Percentiles rank a stretch among this genome's conserved stretches.
Evolutionary conservation across 2,888 invertebrate species (phyloP).

Genomic region (Caenorhabditis sp.): DNA sequence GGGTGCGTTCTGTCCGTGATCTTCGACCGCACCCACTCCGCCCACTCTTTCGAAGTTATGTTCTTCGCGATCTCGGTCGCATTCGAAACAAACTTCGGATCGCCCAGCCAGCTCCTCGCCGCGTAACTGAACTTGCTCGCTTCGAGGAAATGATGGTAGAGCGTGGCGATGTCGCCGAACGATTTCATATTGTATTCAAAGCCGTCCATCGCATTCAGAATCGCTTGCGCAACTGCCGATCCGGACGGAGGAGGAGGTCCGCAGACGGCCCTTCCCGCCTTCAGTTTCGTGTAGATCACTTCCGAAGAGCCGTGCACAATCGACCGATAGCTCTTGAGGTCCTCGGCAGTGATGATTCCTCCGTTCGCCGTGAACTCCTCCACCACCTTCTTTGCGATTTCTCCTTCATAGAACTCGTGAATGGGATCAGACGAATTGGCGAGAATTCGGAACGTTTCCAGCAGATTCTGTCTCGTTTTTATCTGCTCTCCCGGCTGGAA

Average conservation of each 20-base stretch:
- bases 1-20: constrained; percentile 73
- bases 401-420: constrained; percentile 70
- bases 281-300: constrained; percentile 70
- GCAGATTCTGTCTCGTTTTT: constrained; percentile 64
- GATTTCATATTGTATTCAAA: constrained; percentile 69
- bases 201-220: constrained; percentile 87
- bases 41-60: constrained; percentile 73
- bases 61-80: constrained; percentile 72
- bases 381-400: constrained; percentile 65
- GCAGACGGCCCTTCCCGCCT: constrained; percentile 84
- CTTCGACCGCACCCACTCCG: constrained; percentile 65
- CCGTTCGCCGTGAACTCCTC: constrained; percentile 71
- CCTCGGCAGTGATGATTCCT: constrained; percentile 73
- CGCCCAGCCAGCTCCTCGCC: constrained; percentile 81
- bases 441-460: constrained; percentile 66
- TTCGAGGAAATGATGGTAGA: constrained; percentile 90
- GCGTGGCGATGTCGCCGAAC: constrained; percentile 79
- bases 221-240: constrained; percentile 87
- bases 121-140: constrained; percentile 90
- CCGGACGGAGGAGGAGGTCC: constrained; percentile 90
- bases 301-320: constrained; percentile 68
- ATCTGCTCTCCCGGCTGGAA: constrained; percentile 76
- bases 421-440: constrained; percentile 73
- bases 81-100: constrained; percentile 83
- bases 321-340: constrained; percentile 71